These are phyloP conservation scores for Pithys albifrons DNA, from an alignment of 2,113 vertebrate species.

Conservation along the genomic window DNA sequence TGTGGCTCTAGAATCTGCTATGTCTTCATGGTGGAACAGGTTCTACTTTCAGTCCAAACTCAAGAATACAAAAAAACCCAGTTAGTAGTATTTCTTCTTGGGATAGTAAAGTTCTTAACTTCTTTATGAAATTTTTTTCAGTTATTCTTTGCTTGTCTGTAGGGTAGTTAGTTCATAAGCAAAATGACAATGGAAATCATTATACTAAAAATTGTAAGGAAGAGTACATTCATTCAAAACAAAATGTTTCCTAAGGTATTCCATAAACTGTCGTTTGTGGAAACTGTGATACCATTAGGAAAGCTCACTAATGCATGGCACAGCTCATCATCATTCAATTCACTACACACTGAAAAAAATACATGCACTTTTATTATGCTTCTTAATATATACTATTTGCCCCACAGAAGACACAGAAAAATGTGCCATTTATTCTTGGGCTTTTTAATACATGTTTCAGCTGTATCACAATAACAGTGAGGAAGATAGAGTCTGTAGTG, in stretches of 20 bases:
- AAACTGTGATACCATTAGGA: not conserved
- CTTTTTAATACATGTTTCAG: not conserved
- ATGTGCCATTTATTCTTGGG: not conserved
- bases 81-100: not conserved
- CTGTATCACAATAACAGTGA: not conserved
- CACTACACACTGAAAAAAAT: not conserved
- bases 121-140: not conserved
- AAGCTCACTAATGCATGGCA: not conserved
- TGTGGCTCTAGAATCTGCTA: not conserved
- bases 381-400: not conserved
- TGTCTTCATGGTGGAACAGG: not conserved
- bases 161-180: not conserved
- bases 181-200: not conserved
- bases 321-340: not conserved
- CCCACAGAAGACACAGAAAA: not conserved
- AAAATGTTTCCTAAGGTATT: not conserved
- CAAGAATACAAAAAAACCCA: accelerated
- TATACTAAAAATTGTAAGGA: not conserved
- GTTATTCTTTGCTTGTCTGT: not conserved
- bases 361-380: not conserved
- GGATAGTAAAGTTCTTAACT: not conserved
- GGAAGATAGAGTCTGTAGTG: not conserved
- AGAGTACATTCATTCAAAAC: not conserved
- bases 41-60: not conserved
- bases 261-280: not conserved